Base-by-base conservation (phyloP, 2,888 invertebrate species). In the Caenorhabditis afra region DNA sequence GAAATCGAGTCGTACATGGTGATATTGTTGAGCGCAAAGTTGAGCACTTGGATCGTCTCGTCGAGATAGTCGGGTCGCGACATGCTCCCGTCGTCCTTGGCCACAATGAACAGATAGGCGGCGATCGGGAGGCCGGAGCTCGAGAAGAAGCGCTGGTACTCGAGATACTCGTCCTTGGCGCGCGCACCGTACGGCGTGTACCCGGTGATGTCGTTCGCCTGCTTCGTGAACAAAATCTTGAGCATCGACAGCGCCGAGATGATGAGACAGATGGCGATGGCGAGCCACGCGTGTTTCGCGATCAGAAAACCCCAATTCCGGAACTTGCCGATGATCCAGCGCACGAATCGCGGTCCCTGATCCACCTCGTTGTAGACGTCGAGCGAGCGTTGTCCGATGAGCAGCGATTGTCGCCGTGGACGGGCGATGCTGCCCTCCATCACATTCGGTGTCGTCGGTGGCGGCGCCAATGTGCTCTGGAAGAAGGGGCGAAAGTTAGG, bases 1-100 rank as follows among this genome's bases (percentile, higher is more conserved):
- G 74, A 73, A 12, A 65, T 71, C 53, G 64, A 61, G 52, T 87
- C 78, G 29, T 62, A 76, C 58, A 86, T 57, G 20, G 83, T 85
- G 52, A 88, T 83, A 49, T 86, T 87, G 41, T 82, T 82, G 45
- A 81, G 57, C 0, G 84, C 86, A 29, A 66, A 79, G 59, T 87
- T 85, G 58, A 87, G 59, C 16, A 89, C 89, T 64, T 87, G 83
- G 18, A 89, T 62, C 0, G 86, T 79, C 66, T 89, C 89, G 49
- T 88, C 83, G 49, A 89, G 53, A 58, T 89, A 81, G 14, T 84
- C 84, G 14, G 83, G 83, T 12, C 89, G 62, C 0, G 87, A 62
- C 89, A 89, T 87, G 68, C 83, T 87, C 5, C 89, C 89, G 39
- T 87, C 87, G 61, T 89, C 89, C 55, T 87, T 85, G 16, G 89